These are phyloP conservation scores for Psittacus erithacus DNA, from an alignment of 2,113 vertebrate species.

Conservation along the genomic window DNA sequence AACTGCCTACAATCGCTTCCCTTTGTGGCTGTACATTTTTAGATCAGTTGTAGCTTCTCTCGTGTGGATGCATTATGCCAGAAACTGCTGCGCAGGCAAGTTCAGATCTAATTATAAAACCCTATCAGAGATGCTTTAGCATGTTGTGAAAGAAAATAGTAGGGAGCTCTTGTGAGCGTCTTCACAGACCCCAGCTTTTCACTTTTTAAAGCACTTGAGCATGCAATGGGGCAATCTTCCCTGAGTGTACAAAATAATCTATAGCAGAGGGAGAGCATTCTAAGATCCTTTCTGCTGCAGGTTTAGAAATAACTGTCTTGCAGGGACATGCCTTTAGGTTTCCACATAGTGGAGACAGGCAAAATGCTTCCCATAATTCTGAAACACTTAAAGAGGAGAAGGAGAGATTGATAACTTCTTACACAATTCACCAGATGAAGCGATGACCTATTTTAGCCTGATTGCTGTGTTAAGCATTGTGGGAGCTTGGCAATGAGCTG, in stretches of 20 bases:
- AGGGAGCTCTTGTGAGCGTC: not conserved
- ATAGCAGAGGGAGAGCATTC: not conserved
- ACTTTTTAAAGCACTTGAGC: not conserved
- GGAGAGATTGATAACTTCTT: slow-evolving; percentile 26
- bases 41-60: not conserved
- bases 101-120: slow-evolving; percentile 15
- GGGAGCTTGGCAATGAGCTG: not conserved
- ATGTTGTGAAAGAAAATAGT: not conserved
- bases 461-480: not conserved
- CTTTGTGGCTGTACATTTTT: not conserved
- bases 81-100: not conserved
- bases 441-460: slow-evolving; percentile 8
- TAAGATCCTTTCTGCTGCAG: not conserved
- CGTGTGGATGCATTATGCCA: not conserved
- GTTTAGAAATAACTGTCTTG: slow-evolving; percentile 55
- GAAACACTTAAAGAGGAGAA: slow-evolving; percentile 15
- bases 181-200: not conserved
- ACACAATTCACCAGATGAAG: slow-evolving; percentile 24
- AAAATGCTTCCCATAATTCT: slow-evolving; percentile 41
- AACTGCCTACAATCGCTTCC: not conserved
- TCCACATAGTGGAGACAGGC: slow-evolving; percentile 15
- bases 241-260: not conserved
- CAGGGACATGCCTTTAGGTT: slow-evolving; percentile 39
- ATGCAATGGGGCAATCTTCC: not conserved
- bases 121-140: not conserved